Evolutionary conservation across 2,888 invertebrate genomes (phyloP).

Genomic region (Sesia bembeciformis): DNA sequence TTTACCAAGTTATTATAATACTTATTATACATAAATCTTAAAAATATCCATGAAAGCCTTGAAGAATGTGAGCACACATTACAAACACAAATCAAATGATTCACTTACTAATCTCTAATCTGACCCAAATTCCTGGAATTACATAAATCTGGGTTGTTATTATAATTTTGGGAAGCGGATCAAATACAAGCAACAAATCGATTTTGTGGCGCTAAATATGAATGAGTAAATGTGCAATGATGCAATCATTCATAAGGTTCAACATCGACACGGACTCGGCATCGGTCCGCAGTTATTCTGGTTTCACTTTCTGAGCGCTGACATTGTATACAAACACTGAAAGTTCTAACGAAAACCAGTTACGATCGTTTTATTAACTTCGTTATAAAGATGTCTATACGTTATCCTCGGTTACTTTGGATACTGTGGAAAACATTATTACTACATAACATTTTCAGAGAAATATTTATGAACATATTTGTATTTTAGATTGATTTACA

Average conservation of each 20-base stretch:
- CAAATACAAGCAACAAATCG: conserved; percentile 21
- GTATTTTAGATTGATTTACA: background rate
- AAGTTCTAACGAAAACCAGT: background rate
- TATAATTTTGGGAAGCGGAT: conserved; percentile 24
- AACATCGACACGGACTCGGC: conserved; percentile 24
- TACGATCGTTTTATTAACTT: background rate
- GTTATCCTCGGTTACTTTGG: background rate
- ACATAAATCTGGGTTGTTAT: conserved; percentile 10
- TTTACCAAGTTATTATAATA: too few relatives aligned
- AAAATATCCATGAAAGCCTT: too few relatives aligned
- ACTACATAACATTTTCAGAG: background rate
- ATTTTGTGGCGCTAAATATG: conserved; percentile 16
- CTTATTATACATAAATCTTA: too few relatives aligned
- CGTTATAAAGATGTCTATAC: background rate
- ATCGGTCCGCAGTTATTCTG: conserved; percentile 9
- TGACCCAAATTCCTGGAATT: conserved; percentile 6
- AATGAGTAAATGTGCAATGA: conserved; percentile 19
- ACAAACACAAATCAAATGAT: background rate
- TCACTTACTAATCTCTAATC: background rate
- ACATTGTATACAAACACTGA: background rate
- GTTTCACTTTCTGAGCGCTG: conserved; percentile 3
- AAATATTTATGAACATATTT: background rate
- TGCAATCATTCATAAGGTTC: conserved; percentile 27
- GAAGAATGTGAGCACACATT: background rate
- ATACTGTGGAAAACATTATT: background rate